Evolutionary conservation across 1,140 invertebrate genomes (phyloP).

Genomic region (Kradibia gibbosae): DNA sequence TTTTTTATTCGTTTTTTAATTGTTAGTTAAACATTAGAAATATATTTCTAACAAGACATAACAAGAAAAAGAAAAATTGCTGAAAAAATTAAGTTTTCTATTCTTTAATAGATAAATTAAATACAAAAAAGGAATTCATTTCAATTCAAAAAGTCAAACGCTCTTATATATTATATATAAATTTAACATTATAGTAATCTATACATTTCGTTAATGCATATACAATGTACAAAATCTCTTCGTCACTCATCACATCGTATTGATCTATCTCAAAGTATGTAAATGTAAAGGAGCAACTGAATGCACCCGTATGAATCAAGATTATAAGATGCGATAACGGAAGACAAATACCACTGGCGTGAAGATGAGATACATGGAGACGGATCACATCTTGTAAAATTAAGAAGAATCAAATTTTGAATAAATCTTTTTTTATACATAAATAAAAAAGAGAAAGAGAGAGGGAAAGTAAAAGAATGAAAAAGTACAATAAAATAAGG

Average conservation of each 20-base stretch:
- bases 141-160: not conserved
- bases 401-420: not conserved
- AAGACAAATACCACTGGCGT: slow-evolving; percentile 5
- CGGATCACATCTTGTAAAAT: not conserved
- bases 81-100: not conserved
- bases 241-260: not conserved
- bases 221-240: slow-evolving; percentile 8
- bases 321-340: slow-evolving; percentile 33
- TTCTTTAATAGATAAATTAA: not conserved
- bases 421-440: slow-evolving; percentile 39
- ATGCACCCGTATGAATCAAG: not conserved
- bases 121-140: not conserved
- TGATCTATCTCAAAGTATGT: not conserved
- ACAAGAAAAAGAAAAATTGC: not conserved
- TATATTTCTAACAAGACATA: no score
- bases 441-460: slow-evolving; percentile 12
- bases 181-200: slow-evolving; percentile 26
- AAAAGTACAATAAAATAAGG: slow-evolving; percentile 13
- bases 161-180: slow-evolving; percentile 39
- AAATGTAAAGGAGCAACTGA: not conserved
- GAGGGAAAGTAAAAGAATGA: not conserved
- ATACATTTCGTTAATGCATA: not conserved
- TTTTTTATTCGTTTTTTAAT: no score
- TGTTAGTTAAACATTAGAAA: no score
- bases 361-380: slow-evolving; percentile 4